Evolutionary conservation across 1,140 invertebrate genomes (phyloP).

Genomic region (Meloidogyne floridensis): DNA sequence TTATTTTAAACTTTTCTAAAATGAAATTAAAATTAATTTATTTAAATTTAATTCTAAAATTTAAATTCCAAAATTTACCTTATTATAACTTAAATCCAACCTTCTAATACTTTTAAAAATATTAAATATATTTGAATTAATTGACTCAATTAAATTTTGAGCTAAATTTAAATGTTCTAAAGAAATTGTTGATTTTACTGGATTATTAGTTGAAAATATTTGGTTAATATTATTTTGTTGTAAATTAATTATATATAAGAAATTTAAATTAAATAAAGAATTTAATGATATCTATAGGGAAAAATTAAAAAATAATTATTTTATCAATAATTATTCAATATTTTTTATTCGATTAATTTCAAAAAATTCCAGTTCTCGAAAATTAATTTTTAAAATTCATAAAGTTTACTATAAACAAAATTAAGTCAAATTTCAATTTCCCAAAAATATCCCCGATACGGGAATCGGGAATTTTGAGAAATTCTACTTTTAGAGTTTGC

Average conservation of each 20-base stretch:
- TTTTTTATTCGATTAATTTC: too few relatives aligned
- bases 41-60: neutral
- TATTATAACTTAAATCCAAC: slow-evolving; percentile 50
- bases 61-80: slow-evolving; percentile 26
- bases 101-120: slow-evolving; percentile 36
- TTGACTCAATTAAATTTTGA: slow-evolving; percentile 38
- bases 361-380: too few relatives aligned
- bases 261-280: slow-evolving; percentile 33
- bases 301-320: too few relatives aligned
- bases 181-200: slow-evolving; percentile 26
- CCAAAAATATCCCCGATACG: too few relatives aligned
- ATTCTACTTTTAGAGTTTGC: too few relatives aligned
- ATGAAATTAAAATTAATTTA: neutral
- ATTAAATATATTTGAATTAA: slow-evolving; percentile 37
- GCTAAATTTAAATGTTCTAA: slow-evolving; percentile 29
- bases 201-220: slow-evolving; percentile 27
- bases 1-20: too few relatives aligned
- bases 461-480: too few relatives aligned
- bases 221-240: slow-evolving; percentile 50
- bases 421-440: too few relatives aligned
- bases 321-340: too few relatives aligned
- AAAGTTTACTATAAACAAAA: too few relatives aligned
- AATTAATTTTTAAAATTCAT: slow-evolving; percentile 2
- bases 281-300: slow-evolving; percentile 46
- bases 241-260: slow-evolving; percentile 42